Base-by-base conservation (phyloP, 2,888 invertebrate species). In the Drosophila nigricruria region DNA sequence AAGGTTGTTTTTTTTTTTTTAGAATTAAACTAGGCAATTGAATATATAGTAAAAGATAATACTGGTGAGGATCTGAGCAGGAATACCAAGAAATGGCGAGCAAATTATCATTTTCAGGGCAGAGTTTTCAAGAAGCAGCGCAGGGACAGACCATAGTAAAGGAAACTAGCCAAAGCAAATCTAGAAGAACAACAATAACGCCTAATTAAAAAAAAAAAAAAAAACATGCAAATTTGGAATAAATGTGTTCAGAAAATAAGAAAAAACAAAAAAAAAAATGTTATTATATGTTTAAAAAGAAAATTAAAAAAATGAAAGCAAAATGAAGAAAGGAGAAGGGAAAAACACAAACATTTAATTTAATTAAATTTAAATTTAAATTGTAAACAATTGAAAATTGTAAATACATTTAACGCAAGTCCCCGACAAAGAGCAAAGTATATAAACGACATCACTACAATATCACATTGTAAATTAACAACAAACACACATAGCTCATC, bases 211-310 rank as follows among this genome's bases (percentile, higher is more conserved):
- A n/a, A n/a, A n/a, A 59, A 70, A 45, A 25, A 45, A 20, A 30
- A 59, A 63, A 67, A 60, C 27, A 59, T 71, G 64, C 43, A 77
- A 70, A 70, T 77, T 86, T 81, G 84, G 73, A 86, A 86, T 77
- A 86, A 89, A 86, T 86, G 86, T 86, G 86, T 86, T 86, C 86
- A 86, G 73, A 61, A 70, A 67, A 66, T 65, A 81, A 47, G n/a
- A n/a, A 47, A 47, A 10, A 25, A 45, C 3, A 38, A 18, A 40
- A 40, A n/a, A n/a, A 45, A n/a, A 27, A 30, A 86, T 88, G 85
- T 86, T 86, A 88, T 88, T 86, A 86, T 86, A 88, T 86, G 88
- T 86, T 86, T 83, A 88, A 86, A 80, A 47, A 86, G 79, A 47
- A 54, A 70, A 60, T 20, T 32, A 43, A 59, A 42, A 59, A 42